Conservation (phyloP, 2,797 vertebrate genomes). For the Lindbergichthys nudifrons region DNA sequence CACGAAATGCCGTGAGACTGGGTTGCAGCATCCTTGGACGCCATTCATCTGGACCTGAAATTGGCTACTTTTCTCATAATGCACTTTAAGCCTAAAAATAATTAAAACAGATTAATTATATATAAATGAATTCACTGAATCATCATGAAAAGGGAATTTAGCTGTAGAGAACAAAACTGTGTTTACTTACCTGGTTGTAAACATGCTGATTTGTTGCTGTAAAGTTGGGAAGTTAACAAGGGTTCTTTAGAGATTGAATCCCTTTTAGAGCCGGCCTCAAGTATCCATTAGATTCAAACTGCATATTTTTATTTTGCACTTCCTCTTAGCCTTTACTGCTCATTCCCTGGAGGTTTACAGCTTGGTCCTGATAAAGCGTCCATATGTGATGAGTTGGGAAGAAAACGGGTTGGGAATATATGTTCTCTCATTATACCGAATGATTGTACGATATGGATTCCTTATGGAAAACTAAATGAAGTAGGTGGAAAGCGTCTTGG, state of each 20-base stretch:
- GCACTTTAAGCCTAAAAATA: not conserved
- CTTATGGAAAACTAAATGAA: conserved; percentile 12
- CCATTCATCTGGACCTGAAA: too few species aligned
- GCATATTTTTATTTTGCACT: too few species aligned
- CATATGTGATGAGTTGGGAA: too few species aligned
- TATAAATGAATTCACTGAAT: not conserved
- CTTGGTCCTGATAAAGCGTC: too few species aligned
- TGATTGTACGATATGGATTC: not conserved
- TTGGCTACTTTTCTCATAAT: not conserved
- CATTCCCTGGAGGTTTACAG: too few species aligned
- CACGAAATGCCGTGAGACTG: too few species aligned
- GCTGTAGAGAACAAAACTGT: not conserved
- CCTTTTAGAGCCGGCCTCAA: too few species aligned
- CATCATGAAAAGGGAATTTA: not conserved
- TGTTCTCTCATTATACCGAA: conserved; percentile 1
- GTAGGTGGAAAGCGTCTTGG: conserved; percentile 4
- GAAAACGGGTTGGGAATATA: too few species aligned
- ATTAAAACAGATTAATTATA: not conserved
- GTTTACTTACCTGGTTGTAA: not conserved
- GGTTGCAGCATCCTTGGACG: too few species aligned
- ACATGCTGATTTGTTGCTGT: not conserved
- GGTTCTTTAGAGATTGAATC: not conserved
- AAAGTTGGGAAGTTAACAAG: not conserved
- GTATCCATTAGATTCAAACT: too few species aligned
- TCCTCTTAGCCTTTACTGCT: too few species aligned